Percentiles rank a stretch among this genome's conserved stretches.
phyloP scores from a whole-genome alignment of 2,888 invertebrate species.

The Drosophila conformis region DNA sequence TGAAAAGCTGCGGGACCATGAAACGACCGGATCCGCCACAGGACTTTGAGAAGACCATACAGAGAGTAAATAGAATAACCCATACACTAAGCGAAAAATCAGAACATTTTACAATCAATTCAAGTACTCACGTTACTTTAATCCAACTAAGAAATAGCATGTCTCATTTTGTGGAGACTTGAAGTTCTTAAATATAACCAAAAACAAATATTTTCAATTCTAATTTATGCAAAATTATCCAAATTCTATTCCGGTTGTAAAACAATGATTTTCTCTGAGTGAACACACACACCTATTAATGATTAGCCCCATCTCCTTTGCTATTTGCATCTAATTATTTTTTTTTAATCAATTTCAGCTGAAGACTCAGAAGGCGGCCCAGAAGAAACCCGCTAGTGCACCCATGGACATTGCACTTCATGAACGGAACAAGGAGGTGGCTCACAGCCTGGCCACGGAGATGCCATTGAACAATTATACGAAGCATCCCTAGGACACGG shows the following conservation, averaged over 20 bases:
- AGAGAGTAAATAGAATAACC: conserved; percentile 82
- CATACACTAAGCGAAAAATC: background rate
- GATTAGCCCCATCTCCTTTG: background rate
- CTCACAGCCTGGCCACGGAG: conserved; percentile 82
- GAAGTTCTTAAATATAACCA: background rate
- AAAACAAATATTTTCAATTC: background rate
- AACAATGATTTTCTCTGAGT: background rate
- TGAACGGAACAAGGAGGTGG: conserved; percentile 82
- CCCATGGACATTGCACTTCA: conserved; percentile 81
- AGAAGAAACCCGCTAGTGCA: conserved; percentile 81
- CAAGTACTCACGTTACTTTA: too few relatives aligned
- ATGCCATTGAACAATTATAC: conserved; percentile 84
- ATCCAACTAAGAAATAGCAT: too few relatives aligned
- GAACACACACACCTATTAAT: background rate
- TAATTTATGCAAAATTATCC: background rate
- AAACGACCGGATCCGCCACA: conserved; percentile 84
- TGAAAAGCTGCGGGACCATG: conserved; percentile 83
- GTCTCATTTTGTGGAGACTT: background rate
- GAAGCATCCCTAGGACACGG: conserved; percentile 83
- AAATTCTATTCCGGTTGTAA: background rate
- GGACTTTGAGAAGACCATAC: conserved; percentile 85
- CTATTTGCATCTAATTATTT: conserved; percentile 12
- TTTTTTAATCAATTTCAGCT: conserved; percentile 62
- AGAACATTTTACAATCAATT: too few relatives aligned
- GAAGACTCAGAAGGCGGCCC: conserved; percentile 84